These are phyloP conservation scores for Neodiprion pinetum DNA, from an alignment of 1,140 invertebrate species.

Conservation along the genomic window DNA sequence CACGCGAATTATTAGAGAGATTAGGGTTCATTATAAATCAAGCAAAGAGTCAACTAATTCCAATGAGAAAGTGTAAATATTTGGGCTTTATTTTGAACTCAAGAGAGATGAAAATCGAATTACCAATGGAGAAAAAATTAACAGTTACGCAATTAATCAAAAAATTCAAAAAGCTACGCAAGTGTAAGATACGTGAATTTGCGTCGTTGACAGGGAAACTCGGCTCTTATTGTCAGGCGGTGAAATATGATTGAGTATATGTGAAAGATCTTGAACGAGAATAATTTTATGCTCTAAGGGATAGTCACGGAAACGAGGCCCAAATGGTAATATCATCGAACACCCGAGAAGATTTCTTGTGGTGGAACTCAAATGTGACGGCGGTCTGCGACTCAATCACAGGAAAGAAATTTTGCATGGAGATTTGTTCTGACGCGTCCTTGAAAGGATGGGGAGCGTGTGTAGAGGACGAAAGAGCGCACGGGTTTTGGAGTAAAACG, in stretches of 20 bases:
- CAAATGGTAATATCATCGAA: neutral
- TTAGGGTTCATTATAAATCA: constrained; percentile 37
- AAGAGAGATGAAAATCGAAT: constrained; percentile 26
- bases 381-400: constrained; percentile 27
- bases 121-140: constrained; percentile 27
- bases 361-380: constrained; percentile 38
- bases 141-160: constrained; percentile 20
- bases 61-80: constrained; percentile 29
- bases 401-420: constrained; percentile 11
- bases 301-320: constrained; percentile 10
- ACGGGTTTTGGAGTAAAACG: constrained; percentile 26
- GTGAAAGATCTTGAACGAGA: constrained; percentile 35
- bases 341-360: constrained; percentile 29
- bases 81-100: constrained; percentile 35
- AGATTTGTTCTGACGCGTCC: constrained; percentile 33
- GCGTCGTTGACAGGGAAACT: constrained; percentile 32
- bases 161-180: constrained; percentile 15
- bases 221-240: constrained; percentile 31
- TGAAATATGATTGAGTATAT: constrained; percentile 36
- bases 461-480: constrained; percentile 13
- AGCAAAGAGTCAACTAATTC: constrained; percentile 32
- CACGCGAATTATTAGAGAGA: constrained; percentile 21
- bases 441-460: constrained; percentile 27
- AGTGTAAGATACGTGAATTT: constrained; percentile 35
- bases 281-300: constrained; percentile 25